Evolutionary conservation across 2,888 invertebrate genomes (phyloP).

Genomic region (Matsumyia berberina): DNA sequence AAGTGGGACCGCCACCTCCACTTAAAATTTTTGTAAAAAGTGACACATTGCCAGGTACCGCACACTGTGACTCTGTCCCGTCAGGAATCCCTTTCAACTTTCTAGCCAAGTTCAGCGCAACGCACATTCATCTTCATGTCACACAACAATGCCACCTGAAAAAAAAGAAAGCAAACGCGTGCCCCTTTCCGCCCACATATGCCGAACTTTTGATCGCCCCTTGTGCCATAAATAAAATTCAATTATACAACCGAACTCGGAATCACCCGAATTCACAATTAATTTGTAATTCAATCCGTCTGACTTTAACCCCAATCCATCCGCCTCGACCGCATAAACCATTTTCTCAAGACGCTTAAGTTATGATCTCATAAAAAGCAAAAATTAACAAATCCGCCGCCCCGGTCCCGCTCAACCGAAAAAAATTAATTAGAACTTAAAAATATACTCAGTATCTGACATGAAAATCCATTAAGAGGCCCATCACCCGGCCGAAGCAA

Average conservation of each 20-base stretch:
- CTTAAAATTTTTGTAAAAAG: no score
- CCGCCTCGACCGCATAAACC: slow-evolving; percentile 44
- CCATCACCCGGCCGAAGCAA: slow-evolving; percentile 34
- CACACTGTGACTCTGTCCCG: no score
- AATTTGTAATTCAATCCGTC: slow-evolving; percentile 64
- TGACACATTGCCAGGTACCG: no score
- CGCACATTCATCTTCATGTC: no score
- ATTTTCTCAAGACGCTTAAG: slow-evolving; percentile 60
- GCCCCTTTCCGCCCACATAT: background rate
- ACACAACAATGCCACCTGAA: no score
- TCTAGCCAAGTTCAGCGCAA: no score
- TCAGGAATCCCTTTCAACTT: no score
- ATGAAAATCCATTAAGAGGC: slow-evolving; percentile 72
- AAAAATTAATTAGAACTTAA: slow-evolving; percentile 75
- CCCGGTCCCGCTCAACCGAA: slow-evolving; percentile 25
- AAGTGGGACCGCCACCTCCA: no score
- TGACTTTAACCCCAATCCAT: slow-evolving; percentile 59
- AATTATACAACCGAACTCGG: slow-evolving; percentile 28
- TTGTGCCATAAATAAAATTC: slow-evolving; percentile 40
- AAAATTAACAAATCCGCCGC: slow-evolving; percentile 48
- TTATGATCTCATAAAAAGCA: slow-evolving; percentile 74
- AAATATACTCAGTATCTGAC: slow-evolving; percentile 68
- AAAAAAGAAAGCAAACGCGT: background rate
- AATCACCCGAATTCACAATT: slow-evolving; percentile 37
- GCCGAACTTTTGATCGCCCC: slow-evolving; percentile 17